phyloP scores from a whole-genome alignment of 2,797 vertebrate species.

The Loris lydekkerianus region DNA sequence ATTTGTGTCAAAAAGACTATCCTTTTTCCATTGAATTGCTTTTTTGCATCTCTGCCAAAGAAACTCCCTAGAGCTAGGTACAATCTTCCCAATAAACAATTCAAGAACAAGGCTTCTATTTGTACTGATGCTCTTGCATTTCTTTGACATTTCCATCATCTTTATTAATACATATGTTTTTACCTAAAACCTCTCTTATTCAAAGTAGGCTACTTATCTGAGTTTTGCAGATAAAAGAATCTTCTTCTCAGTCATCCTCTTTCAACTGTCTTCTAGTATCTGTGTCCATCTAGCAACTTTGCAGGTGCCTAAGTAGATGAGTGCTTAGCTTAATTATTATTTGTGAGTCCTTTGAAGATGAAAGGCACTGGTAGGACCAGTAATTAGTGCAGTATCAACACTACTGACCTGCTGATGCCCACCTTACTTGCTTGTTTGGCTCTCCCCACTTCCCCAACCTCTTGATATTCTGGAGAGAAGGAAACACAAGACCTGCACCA shows the following conservation, averaged over 20 bases:
- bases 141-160: background rate
- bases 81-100: background rate
- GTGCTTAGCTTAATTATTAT: conserved; percentile 58
- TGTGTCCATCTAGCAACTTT: background rate
- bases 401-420: background rate
- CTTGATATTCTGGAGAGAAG: conserved; percentile 28
- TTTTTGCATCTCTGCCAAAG: background rate
- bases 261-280: conserved; percentile 11
- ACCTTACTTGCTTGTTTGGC: background rate
- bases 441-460: too few species aligned
- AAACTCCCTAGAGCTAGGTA: background rate
- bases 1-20: background rate
- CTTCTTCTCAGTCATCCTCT: background rate
- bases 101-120: background rate
- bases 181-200: conserved; percentile 18
- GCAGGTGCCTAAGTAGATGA: background rate
- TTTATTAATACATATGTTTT: conserved; percentile 16
- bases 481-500: background rate
- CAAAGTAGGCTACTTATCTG: background rate
- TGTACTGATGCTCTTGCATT: background rate
- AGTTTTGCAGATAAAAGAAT: conserved; percentile 48
- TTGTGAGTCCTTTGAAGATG: conserved; percentile 73
- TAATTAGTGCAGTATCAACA: background rate
- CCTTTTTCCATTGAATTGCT: background rate
- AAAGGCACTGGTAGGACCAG: conserved; percentile 37